Evolutionary conservation across 2,113 vertebrate species (phyloP).

Genomic region (Saccopteryx leptura): DNA sequence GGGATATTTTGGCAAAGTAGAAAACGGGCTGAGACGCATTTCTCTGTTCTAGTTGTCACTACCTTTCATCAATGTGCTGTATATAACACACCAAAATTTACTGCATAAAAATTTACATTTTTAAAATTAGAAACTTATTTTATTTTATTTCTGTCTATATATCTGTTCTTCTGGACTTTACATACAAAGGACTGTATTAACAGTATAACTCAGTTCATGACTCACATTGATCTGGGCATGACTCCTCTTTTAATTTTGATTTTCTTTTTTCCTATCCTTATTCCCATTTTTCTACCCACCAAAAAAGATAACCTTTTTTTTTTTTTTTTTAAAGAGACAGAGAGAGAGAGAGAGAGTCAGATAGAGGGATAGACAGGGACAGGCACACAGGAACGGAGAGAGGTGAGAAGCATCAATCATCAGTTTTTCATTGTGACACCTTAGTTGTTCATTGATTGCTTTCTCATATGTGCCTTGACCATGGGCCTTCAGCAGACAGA

Average conservation of each 20-base stretch:
- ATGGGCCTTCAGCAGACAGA: too few relatives aligned
- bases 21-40: background rate
- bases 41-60: background rate
- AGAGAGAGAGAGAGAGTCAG: too few relatives aligned
- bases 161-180: background rate
- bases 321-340: too few relatives aligned
- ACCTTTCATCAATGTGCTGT: background rate
- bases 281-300: background rate
- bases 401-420: too few relatives aligned
- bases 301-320: background rate
- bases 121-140: background rate
- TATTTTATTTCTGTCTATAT: background rate
- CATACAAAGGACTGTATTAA: background rate
- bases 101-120: background rate
- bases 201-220: background rate
- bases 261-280: background rate
- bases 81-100: background rate
- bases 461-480: too few relatives aligned
- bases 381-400: too few relatives aligned
- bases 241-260: background rate
- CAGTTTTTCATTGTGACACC: too few relatives aligned
- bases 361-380: too few relatives aligned
- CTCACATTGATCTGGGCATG: background rate
- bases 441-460: too few relatives aligned
- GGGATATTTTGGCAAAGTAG: background rate